Evolutionary conservation across 2,113 vertebrate species (phyloP).

Genomic region (Eupsittula cactorum): DNA sequence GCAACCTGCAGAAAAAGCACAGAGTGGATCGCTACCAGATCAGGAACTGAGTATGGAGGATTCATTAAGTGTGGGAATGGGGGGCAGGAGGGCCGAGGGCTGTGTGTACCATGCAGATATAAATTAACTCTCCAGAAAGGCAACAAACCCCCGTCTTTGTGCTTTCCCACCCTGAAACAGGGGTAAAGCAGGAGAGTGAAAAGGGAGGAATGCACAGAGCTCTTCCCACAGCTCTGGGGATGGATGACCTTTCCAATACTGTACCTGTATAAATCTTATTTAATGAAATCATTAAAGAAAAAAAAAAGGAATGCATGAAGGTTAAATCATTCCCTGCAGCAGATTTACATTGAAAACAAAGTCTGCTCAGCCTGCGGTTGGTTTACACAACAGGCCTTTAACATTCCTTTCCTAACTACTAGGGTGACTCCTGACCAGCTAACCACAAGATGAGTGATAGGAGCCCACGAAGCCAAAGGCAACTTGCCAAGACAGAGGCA

Average conservation of each 20-base stretch:
- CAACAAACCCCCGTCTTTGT: not conserved
- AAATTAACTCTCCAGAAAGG: slow-evolving; percentile 14
- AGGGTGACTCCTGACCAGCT: not conserved
- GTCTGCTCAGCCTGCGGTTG: slow-evolving; percentile 23
- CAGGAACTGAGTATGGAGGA: not conserved
- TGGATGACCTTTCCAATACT: slow-evolving; percentile 73
- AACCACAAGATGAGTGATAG: not conserved
- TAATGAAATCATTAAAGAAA: slow-evolving; percentile 74
- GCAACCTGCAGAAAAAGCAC: not conserved
- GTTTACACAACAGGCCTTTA: slow-evolving; percentile 44
- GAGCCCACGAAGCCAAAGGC: not conserved
- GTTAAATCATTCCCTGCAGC: slow-evolving; percentile 75
- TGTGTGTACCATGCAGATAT: not conserved
- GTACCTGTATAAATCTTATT: slow-evolving; percentile 79
- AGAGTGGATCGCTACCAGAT: rapidly evolving
- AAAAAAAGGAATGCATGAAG: slow-evolving; percentile 64
- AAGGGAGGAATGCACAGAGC: slow-evolving; percentile 24
- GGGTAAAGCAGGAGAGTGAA: not conserved
- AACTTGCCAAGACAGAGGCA: not conserved
- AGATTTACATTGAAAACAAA: slow-evolving; percentile 64
- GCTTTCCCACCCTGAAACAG: not conserved
- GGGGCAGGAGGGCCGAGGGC: not conserved
- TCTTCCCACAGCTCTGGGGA: slow-evolving; percentile 62
- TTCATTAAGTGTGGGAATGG: not conserved
- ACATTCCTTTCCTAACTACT: slow-evolving; percentile 21